Conservation (phyloP, 30 jellyfish, hydroid and myxozoan genomes). For the Thelohanellus kitauei region DNA sequence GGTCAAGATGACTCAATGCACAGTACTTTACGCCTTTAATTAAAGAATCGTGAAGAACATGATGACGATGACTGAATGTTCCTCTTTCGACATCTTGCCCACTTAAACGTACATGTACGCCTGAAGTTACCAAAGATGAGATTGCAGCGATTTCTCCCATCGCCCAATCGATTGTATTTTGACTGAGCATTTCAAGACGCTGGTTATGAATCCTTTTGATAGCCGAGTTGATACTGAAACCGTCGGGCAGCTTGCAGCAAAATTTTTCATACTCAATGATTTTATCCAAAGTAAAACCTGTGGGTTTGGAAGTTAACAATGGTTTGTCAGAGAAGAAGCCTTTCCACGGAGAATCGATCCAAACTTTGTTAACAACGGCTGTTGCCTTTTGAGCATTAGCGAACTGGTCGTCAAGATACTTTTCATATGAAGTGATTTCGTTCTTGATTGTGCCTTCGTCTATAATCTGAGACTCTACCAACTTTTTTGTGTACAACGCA, state of each 20-base stretch:
- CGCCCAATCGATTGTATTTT: slow-evolving; percentile 87
- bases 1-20: slow-evolving; percentile 28
- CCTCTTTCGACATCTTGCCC: slow-evolving; percentile 99
- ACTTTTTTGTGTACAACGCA: slow-evolving; percentile 40
- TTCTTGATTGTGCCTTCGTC: too few relatives aligned
- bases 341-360: too few relatives aligned
- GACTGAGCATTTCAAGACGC: slow-evolving; percentile 39
- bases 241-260: neutral
- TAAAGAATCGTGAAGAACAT: slow-evolving; percentile 46
- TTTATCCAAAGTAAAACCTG: too few relatives aligned
- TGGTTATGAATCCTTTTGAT: slow-evolving; percentile 31
- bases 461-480: too few relatives aligned
- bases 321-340: too few relatives aligned
- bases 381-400: too few relatives aligned
- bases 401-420: too few relatives aligned
- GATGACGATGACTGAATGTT: slow-evolving; percentile 97
- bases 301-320: too few relatives aligned
- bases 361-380: too few relatives aligned
- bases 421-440: too few relatives aligned
- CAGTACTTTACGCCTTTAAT: slow-evolving; percentile 7
- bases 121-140: slow-evolving; percentile 46
- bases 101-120: slow-evolving; percentile 67
- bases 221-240: neutral
- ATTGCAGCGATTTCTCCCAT: slow-evolving; percentile 90
- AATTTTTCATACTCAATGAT: too few relatives aligned